phyloP scores from a whole-genome alignment of 2,888 invertebrate species.

The Drosophila leonis region DNA sequence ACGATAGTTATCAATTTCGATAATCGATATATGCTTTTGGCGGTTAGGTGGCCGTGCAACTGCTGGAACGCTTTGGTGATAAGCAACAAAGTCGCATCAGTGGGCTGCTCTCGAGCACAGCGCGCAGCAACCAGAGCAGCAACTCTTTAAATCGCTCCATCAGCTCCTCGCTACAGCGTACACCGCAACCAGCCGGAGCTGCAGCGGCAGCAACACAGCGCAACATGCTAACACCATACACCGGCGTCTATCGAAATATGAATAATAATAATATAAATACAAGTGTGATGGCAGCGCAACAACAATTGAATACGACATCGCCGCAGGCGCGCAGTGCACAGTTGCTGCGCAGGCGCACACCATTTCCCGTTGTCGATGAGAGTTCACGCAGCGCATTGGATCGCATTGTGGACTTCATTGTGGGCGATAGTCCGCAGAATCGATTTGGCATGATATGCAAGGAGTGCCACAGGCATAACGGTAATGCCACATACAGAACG shows the following conservation, averaged over 20 bases:
- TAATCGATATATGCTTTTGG: neutral
- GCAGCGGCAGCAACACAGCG: slow-evolving; percentile 32
- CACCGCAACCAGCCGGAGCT: slow-evolving; percentile 3
- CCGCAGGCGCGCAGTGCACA: slow-evolving; percentile 54
- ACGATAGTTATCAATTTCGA: slow-evolving; percentile 1
- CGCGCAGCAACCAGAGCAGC: slow-evolving; percentile 21
- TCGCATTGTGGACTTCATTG: slow-evolving; percentile 95
- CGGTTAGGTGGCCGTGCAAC: slow-evolving; percentile 83
- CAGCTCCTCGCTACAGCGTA: slow-evolving; percentile 7
- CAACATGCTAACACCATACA: slow-evolving; percentile 48
- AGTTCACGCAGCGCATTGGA: slow-evolving; percentile 92
- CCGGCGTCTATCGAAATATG: slow-evolving; percentile 58
- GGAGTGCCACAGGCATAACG: slow-evolving; percentile 96
- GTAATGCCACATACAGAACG: too few species aligned
- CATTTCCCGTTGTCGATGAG: slow-evolving; percentile 85
- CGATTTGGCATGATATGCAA: slow-evolving; percentile 97
- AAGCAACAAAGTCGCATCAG: slow-evolving; percentile 64
- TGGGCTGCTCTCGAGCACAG: slow-evolving; percentile 8
- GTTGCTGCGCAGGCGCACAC: slow-evolving; percentile 81
- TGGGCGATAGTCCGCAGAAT: slow-evolving; percentile 97
- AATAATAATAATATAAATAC: slow-evolving; percentile 55
- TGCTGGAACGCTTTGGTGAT: slow-evolving; percentile 84
- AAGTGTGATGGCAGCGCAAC: slow-evolving; percentile 34
- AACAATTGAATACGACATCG: slow-evolving; percentile 34
- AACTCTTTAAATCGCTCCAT: slow-evolving; percentile 35